Evolutionary conservation across 2,888 invertebrate genomes (phyloP).

Genomic region (Biston stratarius): DNA sequence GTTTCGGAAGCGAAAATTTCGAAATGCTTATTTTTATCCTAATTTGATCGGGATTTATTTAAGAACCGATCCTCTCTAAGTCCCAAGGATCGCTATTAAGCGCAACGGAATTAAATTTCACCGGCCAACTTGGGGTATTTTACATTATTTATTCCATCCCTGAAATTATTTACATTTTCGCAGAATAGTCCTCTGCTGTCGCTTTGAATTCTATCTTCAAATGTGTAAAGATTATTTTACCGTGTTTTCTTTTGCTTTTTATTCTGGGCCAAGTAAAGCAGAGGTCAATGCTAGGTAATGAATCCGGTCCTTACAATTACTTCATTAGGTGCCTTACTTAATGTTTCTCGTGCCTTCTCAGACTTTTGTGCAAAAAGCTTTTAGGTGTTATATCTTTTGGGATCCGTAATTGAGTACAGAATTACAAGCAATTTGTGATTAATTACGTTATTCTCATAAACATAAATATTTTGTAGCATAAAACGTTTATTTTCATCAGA

Average conservation of each 20-base stretch:
- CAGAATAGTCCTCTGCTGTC: conserved; percentile 27
- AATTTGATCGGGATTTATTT: conserved; percentile 49
- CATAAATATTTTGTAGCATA: not conserved
- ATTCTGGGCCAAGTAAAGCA: conserved; percentile 20
- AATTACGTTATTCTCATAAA: not conserved
- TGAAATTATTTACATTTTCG: conserved; percentile 57
- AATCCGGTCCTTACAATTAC: conserved; percentile 39
- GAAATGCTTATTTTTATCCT: conserved; percentile 38
- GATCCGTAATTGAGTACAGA: conserved; percentile 2
- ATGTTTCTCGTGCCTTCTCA: conserved; percentile 22
- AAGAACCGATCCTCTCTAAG: conserved; percentile 38
- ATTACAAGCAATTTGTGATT: not conserved
- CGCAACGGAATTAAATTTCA: conserved; percentile 59
- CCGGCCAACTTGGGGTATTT: conserved; percentile 55
- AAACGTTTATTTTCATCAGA: too few species aligned
- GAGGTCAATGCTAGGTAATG: conserved; percentile 46
- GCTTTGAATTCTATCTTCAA: conserved; percentile 34
- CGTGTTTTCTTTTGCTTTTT: not conserved
- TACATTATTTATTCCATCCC: conserved; percentile 65
- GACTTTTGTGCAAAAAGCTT: conserved; percentile 24
- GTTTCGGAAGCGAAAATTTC: conserved; percentile 30
- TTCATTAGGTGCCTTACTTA: conserved; percentile 39
- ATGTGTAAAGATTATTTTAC: conserved; percentile 20
- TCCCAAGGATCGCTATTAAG: conserved; percentile 53
- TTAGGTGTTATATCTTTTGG: conserved; percentile 14